Evolutionary conservation across 2,113 vertebrate species (phyloP).

Genomic region (Megatriorchis doriae): DNA sequence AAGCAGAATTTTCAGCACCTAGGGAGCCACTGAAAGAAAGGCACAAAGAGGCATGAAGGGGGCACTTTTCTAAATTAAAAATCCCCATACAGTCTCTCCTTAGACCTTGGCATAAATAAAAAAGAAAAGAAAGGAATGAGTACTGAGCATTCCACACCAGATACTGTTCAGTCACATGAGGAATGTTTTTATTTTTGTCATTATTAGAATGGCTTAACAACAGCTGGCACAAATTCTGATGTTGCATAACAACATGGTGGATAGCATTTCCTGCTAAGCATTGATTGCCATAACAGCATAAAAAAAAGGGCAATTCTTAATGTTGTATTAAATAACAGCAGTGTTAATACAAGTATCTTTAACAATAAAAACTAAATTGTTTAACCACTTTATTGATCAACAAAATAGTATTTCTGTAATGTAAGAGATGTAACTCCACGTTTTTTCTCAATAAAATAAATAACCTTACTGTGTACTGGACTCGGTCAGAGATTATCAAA

Average conservation of each 20-base stretch:
- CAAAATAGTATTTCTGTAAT: not conserved
- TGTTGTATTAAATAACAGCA: not conserved
- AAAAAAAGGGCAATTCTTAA: not conserved
- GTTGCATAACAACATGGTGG: not conserved
- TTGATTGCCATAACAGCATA: not conserved
- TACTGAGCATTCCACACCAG: not conserved
- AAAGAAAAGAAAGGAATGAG: not conserved
- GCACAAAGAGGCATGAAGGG: not conserved
- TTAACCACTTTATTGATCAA: slow-evolving; percentile 9
- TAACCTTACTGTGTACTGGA: slow-evolving; percentile 12
- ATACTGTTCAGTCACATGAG: not conserved
- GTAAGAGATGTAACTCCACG: not conserved
- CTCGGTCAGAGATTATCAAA: slow-evolving; percentile 46
- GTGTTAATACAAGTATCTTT: not conserved
- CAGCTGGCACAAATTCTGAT: not conserved
- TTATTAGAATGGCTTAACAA: not conserved
- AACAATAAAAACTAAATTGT: not conserved
- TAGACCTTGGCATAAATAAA: not conserved
- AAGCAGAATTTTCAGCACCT: not conserved
- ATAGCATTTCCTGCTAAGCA: not conserved
- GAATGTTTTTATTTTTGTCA: not conserved
- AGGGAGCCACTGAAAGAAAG: not conserved
- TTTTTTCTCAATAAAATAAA: slow-evolving; percentile 56
- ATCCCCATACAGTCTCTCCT: not conserved
- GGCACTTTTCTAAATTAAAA: not conserved